Evolutionary conservation across 37 sponge, comb jelly and placozoan species (phyloP), one percentile per base, ranked within the genome.

Genomic region (Halisarca cf. caerulea): DNA sequence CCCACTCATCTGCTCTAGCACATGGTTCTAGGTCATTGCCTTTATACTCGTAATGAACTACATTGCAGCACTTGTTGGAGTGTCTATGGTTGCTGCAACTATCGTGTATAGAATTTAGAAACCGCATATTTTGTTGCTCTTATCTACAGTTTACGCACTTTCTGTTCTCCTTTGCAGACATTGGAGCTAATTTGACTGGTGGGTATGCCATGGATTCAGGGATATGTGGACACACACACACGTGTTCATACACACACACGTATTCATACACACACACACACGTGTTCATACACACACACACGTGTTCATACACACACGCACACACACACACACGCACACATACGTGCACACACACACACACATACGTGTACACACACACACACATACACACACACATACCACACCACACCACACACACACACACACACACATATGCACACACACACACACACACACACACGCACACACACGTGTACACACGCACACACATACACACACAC

Each of bases 151-250:
- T 61, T 61, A 61, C 37, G 20, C 32, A 30, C 32, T 2, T 71
- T 71, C 18, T 71, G 28, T 37, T 36, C 41, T 71, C 8, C 7
- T 37, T 37, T 71, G 72, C 41, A 90, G 98, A 97, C 80, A 97
- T 97, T 80, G 98, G 98, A 82, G 98, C 94, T 11, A 97, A 97
- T 41, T 42, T 97, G 64, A 97, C 98, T 79, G 94, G 94, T 88
- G 47, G 54, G 30, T 71, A 32, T n/a, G n/a, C n/a, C n/a, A n/a
- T n/a, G n/a, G n/a, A n/a, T n/a, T n/a, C n/a, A n/a, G n/a, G n/a
- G n/a, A n/a, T n/a, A n/a, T n/a, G n/a, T n/a, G n/a, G n/a, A n/a
- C n/a, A n/a, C n/a, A n/a, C n/a, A 20, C 30, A 27, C 30, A 62
- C 30, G 6, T 20, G 15, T 7, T 20, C 30, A 62, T 15, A 62